Percentiles rank a stretch among this genome's conserved stretches.
phyloP scores from a whole-genome alignment of 2,888 invertebrate species.

The Ditula angustiorana region DNA sequence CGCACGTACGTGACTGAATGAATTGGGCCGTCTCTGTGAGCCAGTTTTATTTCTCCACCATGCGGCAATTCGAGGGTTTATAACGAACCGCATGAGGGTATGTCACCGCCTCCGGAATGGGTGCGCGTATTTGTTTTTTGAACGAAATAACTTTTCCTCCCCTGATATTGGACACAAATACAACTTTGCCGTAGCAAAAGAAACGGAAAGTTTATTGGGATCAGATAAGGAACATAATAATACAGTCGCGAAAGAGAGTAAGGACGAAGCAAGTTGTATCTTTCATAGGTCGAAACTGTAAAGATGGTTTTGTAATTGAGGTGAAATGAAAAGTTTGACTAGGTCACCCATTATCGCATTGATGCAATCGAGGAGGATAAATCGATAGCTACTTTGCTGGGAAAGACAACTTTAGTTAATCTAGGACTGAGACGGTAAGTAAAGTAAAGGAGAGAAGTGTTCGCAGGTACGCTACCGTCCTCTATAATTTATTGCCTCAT shows the following conservation, averaged over 20 bases:
- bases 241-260: conserved; percentile 4
- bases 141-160: conserved; percentile 49
- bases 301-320: background rate
- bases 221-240: conserved; percentile 24
- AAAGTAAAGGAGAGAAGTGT: conserved; percentile 31
- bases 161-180: conserved; percentile 36
- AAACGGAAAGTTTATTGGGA: conserved; percentile 30
- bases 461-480: conserved; percentile 49
- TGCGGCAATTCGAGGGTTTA: conserved; percentile 64
- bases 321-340: background rate
- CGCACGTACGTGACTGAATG: conserved; percentile 44
- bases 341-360: conserved; percentile 5
- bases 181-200: conserved; percentile 21
- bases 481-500: conserved; percentile 66
- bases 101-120: conserved; percentile 48
- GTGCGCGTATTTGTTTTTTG: conserved; percentile 56
- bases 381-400: conserved; percentile 43
- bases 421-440: conserved; percentile 40
- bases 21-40: conserved; percentile 51
- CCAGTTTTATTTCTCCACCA: conserved; percentile 60
- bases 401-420: conserved; percentile 43
- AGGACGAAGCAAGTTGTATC: background rate
- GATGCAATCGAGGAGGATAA: conserved; percentile 13
- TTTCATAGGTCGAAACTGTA: background rate
- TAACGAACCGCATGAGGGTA: conserved; percentile 61